These are phyloP conservation scores for Taxidea taxus DNA, from an alignment of 2,113 vertebrate genomes.

Conservation along the genomic window DNA sequence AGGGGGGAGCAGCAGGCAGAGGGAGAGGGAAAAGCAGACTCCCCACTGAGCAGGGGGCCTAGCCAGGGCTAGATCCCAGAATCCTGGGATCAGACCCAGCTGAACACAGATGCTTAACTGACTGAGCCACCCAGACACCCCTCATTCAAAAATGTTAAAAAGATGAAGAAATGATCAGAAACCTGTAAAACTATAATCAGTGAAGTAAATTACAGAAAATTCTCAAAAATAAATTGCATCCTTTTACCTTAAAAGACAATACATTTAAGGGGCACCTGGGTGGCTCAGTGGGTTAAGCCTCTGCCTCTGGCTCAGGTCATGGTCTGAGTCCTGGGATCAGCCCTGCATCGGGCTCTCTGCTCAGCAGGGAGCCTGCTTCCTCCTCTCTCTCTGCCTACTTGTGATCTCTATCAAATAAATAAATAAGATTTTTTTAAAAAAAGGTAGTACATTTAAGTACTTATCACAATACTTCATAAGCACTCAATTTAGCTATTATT, in stretches of 20 bases:
- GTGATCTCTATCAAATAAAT: too few species aligned
- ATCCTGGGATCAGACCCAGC: not conserved
- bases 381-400: too few species aligned
- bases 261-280: not conserved
- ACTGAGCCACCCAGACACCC: not conserved
- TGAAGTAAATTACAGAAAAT: not conserved
- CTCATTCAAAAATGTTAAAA: not conserved
- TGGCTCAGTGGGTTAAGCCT: too few species aligned
- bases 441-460: not conserved
- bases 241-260: not conserved
- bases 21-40: not conserved
- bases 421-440: not conserved
- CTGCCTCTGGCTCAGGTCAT: too few species aligned
- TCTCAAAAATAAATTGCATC: not conserved
- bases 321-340: too few species aligned
- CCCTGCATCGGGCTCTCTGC: too few species aligned
- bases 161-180: not conserved
- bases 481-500: not conserved
- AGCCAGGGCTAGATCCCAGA: too few species aligned
- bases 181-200: not conserved
- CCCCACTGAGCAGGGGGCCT: not conserved
- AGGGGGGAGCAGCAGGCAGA: too few species aligned
- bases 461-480: not conserved
- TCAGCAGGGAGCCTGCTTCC: too few species aligned
- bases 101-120: not conserved